Evolutionary conservation across 1,140 invertebrate species (phyloP), one percentile per base, ranked within the genome.

Genomic region (Tetramorium parvispinum): DNA sequence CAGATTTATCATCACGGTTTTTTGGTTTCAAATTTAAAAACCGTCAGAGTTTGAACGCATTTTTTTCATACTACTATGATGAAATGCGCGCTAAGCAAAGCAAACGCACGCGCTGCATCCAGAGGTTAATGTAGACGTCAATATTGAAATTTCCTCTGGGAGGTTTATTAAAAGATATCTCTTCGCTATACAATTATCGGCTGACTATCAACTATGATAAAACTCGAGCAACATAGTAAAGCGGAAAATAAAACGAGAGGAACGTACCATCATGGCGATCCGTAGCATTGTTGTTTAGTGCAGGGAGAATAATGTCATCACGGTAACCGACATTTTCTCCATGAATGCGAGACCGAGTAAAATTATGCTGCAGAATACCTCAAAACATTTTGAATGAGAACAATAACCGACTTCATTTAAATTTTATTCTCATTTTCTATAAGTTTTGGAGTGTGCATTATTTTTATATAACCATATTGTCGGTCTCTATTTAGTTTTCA

Each of bases 311-410:
- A 83, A 83, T 59, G 53, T 83, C 79, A 59, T 83, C 68, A 73
- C 18, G 79, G 27, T 83, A 83, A 83, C 68, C 32, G 53, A 70
- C 53, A 75, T 83, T 83, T 75, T 83, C 79, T 75, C 53, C 53
- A 46, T 59, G 79, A 83, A 83, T 83, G 79, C 79, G 53, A 73
- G 24, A 59, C 53, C 53, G 51, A 46, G 40, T 73, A 59, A 75
- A 83, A 83, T 83, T 83, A 83, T 59, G 68, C 27, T 13, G 68
- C 24, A 61, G 68, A 83, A n/a, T 83, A 46, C 66, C 40, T 83
- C 68, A 75, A 59, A 83, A 71, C 65, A 81, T 81, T 81, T 71
- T 81, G 78, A 81, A 75, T 75, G 68, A 73, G 68, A 83, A 83
- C 55, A 73, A 83, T 82, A 73, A 82, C 40, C 53, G 27, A 61